Conservation (phyloP, 2,888 invertebrate genomes). For the Synergus laeviventris region DNA sequence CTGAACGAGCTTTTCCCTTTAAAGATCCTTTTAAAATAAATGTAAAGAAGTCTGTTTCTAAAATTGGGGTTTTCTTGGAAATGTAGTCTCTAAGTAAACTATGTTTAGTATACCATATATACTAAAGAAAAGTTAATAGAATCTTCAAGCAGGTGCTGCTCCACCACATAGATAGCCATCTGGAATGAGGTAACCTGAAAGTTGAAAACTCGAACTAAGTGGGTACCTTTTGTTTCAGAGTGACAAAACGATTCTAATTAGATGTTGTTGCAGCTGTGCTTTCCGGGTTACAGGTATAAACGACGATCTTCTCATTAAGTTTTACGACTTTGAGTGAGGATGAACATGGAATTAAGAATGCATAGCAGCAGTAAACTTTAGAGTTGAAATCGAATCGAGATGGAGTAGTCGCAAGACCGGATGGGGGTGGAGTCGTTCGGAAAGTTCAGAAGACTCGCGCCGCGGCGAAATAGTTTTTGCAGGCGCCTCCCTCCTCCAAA, state of each 20-base stretch:
- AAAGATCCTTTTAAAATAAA: too few relatives aligned
- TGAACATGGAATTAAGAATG: not conserved
- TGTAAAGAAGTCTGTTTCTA: too few relatives aligned
- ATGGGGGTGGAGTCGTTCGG: conserved; percentile 36
- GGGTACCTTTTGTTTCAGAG: conserved; percentile 14
- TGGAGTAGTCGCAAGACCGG: conserved; percentile 29
- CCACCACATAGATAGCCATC: not conserved
- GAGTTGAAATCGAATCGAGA: conserved; percentile 29
- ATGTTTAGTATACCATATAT: too few relatives aligned
- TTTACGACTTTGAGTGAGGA: not conserved
- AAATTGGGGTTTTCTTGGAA: not conserved
- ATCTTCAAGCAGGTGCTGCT: not conserved
- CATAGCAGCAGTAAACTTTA: not conserved
- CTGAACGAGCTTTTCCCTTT: not conserved
- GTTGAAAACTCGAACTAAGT: conserved; percentile 13
- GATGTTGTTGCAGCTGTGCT: conserved; percentile 12
- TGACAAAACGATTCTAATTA: conserved; percentile 32
- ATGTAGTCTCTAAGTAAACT: not conserved
- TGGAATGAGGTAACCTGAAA: not conserved
- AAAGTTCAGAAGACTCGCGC: conserved; percentile 33
- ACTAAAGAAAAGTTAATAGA: not conserved
- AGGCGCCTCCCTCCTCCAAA: conserved; percentile 29
- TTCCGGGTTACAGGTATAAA: not conserved
- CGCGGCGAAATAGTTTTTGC: conserved; percentile 37
- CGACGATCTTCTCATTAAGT: not conserved